Conservation (phyloP, 2,888 invertebrate species). For the Muschampia plurimacula region DNA sequence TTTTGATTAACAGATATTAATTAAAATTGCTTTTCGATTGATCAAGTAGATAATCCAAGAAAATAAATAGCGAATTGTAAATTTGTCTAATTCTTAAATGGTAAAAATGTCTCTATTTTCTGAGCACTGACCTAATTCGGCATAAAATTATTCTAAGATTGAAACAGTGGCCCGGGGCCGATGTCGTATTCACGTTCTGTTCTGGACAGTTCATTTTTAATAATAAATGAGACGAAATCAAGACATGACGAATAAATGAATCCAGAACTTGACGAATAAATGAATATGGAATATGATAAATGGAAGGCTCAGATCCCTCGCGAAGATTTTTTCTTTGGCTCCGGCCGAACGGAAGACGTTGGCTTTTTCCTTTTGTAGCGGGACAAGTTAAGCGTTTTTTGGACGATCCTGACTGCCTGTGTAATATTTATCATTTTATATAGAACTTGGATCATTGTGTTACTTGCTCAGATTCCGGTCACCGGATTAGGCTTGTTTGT, state of each 20-base stretch:
- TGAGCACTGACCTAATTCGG: constrained; percentile 68
- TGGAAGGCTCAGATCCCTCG: constrained; percentile 83
- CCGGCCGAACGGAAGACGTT: constrained; percentile 84
- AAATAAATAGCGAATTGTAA: too few species aligned
- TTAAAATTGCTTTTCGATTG: too few species aligned
- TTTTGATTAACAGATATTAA: too few species aligned
- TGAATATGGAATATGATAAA: constrained; percentile 87
- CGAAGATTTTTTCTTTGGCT: constrained; percentile 84
- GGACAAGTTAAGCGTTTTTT: constrained; percentile 86
- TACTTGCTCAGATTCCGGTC: constrained; percentile 62
- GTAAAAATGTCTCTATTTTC: constrained; percentile 21
- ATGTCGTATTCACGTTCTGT: constrained; percentile 77
- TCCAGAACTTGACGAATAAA: constrained; percentile 87
- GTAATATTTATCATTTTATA: constrained; percentile 84
- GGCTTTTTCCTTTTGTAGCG: constrained; percentile 85
- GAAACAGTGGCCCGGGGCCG: constrained; percentile 80
- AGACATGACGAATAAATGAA: constrained; percentile 87
- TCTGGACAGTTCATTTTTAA: constrained; percentile 86
- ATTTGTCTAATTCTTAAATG: not conserved
- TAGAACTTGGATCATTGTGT: constrained; percentile 77
- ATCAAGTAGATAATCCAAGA: too few species aligned
- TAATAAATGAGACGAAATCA: constrained; percentile 87
- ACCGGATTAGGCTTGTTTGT: constrained; percentile 50
- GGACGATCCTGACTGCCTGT: constrained; percentile 74
- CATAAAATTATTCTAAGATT: constrained; percentile 82